Percentiles rank a stretch among this genome's conserved stretches.
phyloP scores from a whole-genome alignment of 2,888 invertebrate genomes.

The Geophilus truncorum region DNA sequence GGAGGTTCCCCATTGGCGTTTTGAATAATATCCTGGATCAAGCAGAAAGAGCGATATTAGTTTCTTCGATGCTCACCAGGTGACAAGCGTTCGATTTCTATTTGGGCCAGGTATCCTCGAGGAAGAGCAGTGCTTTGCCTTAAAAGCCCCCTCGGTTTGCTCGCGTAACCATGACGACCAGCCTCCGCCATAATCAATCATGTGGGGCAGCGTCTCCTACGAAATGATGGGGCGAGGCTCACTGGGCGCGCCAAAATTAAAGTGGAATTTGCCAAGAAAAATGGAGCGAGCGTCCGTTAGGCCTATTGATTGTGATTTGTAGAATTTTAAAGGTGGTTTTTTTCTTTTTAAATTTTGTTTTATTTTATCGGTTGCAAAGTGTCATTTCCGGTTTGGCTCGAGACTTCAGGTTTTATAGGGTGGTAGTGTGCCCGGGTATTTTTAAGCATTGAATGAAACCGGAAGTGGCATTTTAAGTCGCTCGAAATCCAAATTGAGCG shows the following conservation, averaged over 20 bases:
- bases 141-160: neutral
- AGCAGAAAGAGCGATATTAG: neutral
- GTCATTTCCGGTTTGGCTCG: no score
- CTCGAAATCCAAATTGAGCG: no score
- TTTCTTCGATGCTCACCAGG: neutral
- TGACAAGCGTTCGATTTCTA: neutral
- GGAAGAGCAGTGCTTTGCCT: neutral
- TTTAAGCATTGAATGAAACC: no score
- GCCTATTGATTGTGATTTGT: neutral
- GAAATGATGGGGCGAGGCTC: neutral
- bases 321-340: neutral
- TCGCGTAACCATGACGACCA: neutral
- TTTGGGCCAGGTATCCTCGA: neutral
- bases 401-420: no score
- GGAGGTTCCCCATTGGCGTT: neutral
- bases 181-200: neutral
- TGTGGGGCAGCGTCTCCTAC: neutral
- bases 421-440: no score
- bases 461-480: no score
- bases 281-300: neutral
- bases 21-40: neutral
- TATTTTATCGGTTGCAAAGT: no score
- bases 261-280: neutral
- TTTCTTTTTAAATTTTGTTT: no score
- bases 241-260: neutral